phyloP scores from a whole-genome alignment of 2,113 vertebrate species.

The Lophotis ruficrista region DNA sequence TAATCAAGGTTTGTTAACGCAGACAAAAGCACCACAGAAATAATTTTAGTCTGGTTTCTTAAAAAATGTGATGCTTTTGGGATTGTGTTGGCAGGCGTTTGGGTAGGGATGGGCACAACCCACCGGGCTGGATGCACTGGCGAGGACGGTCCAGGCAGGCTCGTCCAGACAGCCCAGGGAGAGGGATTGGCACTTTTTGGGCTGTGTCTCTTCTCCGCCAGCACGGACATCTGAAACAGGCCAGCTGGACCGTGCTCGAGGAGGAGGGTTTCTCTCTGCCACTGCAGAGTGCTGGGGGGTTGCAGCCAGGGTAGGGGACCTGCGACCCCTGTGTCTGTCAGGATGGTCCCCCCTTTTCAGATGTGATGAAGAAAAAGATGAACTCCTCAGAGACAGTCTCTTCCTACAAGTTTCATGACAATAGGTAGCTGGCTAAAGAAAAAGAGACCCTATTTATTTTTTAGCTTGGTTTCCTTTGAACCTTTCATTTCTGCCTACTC shows the following conservation, averaged over 20 bases:
- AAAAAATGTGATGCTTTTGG: neutral
- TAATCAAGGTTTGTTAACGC: neutral
- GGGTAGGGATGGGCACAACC: neutral
- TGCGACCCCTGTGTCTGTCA: neutral
- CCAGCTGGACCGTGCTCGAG: neutral
- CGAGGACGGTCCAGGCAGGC: neutral
- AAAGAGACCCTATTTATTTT: neutral
- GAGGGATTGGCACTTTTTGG: neutral
- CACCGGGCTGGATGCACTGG: rapidly evolving
- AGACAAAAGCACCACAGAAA: neutral
- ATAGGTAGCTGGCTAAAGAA: neutral
- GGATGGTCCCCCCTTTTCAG: neutral
- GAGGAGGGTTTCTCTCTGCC: neutral
- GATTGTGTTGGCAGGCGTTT: neutral
- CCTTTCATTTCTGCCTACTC: neutral
- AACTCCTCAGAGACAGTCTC: neutral
- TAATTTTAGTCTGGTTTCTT: neutral
- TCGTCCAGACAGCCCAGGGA: neutral
- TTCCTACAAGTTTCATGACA: neutral
- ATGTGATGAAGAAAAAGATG: neutral
- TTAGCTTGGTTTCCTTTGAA: neutral
- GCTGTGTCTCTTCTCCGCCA: neutral
- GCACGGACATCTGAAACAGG: neutral
- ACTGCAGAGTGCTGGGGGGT: neutral
- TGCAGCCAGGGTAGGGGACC: neutral